Percentiles rank a stretch among this genome's conserved stretches.
Conservation (phyloP, 2,888 invertebrate genomes). For the Trissolcus brochymenae region DNA sequence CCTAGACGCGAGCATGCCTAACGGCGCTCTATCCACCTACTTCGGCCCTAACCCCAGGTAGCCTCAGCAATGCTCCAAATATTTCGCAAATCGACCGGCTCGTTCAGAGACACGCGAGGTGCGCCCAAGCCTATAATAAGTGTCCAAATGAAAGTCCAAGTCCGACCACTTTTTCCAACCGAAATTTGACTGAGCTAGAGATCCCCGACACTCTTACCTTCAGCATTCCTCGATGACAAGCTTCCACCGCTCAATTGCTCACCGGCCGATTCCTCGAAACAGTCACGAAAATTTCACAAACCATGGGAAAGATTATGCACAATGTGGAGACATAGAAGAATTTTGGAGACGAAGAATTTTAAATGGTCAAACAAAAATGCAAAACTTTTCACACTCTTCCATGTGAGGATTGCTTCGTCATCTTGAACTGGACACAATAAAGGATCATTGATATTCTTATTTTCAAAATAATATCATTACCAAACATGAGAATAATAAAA, state of each 20-base stretch:
- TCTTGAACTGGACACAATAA: no score
- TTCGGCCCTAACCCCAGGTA: conserved; percentile 40
- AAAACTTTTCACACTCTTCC: not conserved
- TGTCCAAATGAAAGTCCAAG: conserved; percentile 26
- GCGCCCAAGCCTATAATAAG: conserved; percentile 51
- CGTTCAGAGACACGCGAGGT: conserved; percentile 55
- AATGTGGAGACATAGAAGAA: not conserved
- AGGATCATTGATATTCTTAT: no score
- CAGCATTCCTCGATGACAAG: conserved; percentile 47
- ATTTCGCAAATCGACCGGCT: conserved; percentile 71
- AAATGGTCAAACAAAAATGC: not conserved
- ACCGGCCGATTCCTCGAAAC: conserved; percentile 27
- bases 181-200: conserved; percentile 26
- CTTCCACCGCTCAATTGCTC: conserved; percentile 16
- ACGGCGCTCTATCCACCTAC: conserved; percentile 38
- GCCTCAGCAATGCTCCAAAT: conserved; percentile 71
- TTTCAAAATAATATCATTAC: no score
- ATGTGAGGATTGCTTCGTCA: no score
- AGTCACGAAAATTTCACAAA: conserved; percentile 21
- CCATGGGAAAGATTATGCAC: conserved; percentile 22
- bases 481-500: no score
- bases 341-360: not conserved
- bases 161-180: conserved; percentile 18
- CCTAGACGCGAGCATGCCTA: conserved; percentile 52
- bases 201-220: conserved; percentile 1